phyloP scores from a whole-genome alignment of 2,888 invertebrate species.

The Latrodectus hesperus region DNA sequence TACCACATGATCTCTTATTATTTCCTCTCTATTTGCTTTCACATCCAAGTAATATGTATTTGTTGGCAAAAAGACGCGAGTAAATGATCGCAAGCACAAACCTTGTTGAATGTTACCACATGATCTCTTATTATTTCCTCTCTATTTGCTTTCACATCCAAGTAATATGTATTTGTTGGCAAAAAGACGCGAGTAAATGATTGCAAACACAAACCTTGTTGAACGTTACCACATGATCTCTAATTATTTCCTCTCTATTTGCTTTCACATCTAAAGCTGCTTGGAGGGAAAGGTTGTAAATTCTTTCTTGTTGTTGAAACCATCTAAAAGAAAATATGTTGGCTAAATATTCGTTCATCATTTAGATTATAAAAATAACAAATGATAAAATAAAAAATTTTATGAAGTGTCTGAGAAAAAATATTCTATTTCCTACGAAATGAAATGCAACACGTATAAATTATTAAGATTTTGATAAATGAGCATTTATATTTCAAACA shows the following conservation, averaged over 20 bases:
- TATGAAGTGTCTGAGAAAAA: too few relatives aligned
- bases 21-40: conserved; percentile 50
- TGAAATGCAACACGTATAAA: too few relatives aligned
- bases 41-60: conserved; percentile 6
- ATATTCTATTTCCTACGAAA: too few relatives aligned
- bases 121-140: conserved; percentile 63
- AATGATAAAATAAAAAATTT: too few relatives aligned
- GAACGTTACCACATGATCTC: conserved; percentile 32
- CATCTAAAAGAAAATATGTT: conserved; percentile 29
- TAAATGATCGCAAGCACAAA: background rate
- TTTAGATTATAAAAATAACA: too few relatives aligned
- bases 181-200: too few relatives aligned
- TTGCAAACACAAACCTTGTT: conserved; percentile 29
- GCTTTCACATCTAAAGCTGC: conserved; percentile 48
- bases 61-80: too few relatives aligned
- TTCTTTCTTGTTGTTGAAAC: conserved; percentile 49
- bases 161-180: too few relatives aligned
- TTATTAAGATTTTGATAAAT: too few relatives aligned
- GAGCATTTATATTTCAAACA: too few relatives aligned
- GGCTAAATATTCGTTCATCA: too few relatives aligned
- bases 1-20: conserved; percentile 48
- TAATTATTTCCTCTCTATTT: conserved; percentile 58
- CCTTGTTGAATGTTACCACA: conserved; percentile 42
- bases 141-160: conserved; percentile 30
- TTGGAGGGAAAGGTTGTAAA: conserved; percentile 49